Evolutionary conservation across 2,113 vertebrate genomes (phyloP).

Genomic region (Embiotoca jacksoni): DNA sequence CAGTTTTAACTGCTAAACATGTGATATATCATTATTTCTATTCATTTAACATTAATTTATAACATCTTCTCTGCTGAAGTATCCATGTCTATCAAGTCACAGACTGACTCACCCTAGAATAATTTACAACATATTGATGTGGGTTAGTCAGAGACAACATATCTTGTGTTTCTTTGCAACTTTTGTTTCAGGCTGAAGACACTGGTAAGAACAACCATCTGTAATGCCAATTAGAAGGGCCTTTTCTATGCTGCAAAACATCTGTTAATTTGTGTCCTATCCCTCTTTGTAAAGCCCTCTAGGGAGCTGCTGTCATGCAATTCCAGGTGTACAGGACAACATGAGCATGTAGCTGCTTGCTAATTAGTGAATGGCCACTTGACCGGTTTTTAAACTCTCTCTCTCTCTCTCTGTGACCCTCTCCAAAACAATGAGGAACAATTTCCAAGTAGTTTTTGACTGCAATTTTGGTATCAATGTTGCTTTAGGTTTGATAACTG

Average conservation of each 20-base stretch:
- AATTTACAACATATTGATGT: neutral
- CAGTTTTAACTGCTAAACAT: neutral
- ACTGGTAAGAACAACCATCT: constrained; percentile 58
- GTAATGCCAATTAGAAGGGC: constrained; percentile 68
- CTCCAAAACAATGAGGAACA: neutral
- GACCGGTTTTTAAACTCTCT: constrained; percentile 27
- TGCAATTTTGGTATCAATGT: neutral
- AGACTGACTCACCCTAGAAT: neutral
- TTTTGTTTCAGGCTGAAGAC: constrained; percentile 26
- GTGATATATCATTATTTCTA: neutral
- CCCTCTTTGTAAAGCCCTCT: constrained; percentile 59
- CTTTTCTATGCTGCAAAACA: constrained; percentile 61
- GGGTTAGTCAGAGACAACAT: neutral
- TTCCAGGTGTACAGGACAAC: constrained; percentile 69
- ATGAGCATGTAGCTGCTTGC: constrained; percentile 54
- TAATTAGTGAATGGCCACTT: constrained; percentile 65
- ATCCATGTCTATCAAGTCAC: neutral
- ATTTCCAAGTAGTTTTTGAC: constrained; percentile 19
- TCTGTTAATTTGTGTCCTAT: constrained; percentile 76
- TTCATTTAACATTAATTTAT: neutral
- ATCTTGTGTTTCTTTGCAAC: constrained; percentile 7
- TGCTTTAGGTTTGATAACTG: constrained; percentile 21
- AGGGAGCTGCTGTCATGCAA: constrained; percentile 69
- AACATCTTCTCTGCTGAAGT: neutral
- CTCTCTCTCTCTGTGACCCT: constrained; percentile 29